Conservation (phyloP, 1,140 invertebrate species). For the Oncopeltus fasciatus region DNA sequence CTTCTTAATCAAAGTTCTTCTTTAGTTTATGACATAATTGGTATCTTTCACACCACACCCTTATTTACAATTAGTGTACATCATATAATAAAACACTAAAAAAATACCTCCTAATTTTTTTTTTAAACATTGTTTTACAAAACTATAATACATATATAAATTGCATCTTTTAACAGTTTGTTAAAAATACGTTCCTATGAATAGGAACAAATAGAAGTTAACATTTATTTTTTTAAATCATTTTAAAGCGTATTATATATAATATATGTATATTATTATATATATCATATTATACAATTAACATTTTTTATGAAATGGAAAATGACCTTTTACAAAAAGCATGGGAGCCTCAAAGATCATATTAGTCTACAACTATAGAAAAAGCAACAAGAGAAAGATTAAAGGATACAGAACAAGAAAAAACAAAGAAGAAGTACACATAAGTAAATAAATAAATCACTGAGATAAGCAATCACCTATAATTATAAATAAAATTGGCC, state of each 20-base stretch:
- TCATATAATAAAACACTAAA: slow-evolving; percentile 16
- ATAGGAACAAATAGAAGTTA: slow-evolving; percentile 11
- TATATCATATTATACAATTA: not conserved
- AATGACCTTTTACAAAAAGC: not conserved
- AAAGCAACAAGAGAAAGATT: not conserved
- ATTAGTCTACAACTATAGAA: not conserved
- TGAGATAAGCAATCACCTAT: not conserved
- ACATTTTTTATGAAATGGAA: not conserved
- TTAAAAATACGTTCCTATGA: slow-evolving; percentile 6
- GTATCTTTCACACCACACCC: slow-evolving; percentile 10
- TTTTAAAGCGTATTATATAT: slow-evolving; percentile 10
- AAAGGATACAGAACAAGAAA: not conserved
- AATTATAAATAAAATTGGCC: slow-evolving; percentile 5
- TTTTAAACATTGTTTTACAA: slow-evolving; percentile 16
- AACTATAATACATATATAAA: slow-evolving; percentile 16
- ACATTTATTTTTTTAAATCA: slow-evolving; percentile 2
- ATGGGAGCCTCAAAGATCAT: not conserved
- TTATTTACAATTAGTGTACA: slow-evolving; percentile 15
- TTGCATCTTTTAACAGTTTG: slow-evolving; percentile 10
- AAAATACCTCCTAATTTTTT: slow-evolving; percentile 15
- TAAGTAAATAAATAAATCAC: not conserved
- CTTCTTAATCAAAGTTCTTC: no score
- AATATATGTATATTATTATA: not conserved
- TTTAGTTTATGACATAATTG: no score
- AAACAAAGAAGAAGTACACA: not conserved